Evolutionary conservation across 2,113 vertebrate species (phyloP).

Genomic region (Garra rufa): DNA sequence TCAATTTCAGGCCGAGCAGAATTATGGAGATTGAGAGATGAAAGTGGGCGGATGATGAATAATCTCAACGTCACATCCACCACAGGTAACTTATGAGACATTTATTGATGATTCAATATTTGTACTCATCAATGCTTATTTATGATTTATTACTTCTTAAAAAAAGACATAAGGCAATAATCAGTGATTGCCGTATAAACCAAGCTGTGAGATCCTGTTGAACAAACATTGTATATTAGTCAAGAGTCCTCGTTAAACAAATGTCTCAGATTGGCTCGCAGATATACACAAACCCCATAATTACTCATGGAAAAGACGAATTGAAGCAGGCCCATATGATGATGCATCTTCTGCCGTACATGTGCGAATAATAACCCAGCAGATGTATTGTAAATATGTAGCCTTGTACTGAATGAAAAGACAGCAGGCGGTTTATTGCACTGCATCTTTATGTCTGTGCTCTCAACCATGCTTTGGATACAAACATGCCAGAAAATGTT

Average conservation of each 20-base stretch:
- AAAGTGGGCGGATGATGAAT: conserved; percentile 23
- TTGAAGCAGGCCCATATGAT: conserved; percentile 21
- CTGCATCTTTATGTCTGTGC: conserved; percentile 19
- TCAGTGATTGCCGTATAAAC: conserved; percentile 2
- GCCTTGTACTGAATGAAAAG: conserved; percentile 48
- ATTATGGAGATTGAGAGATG: conserved; percentile 27
- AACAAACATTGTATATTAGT: conserved; percentile 35
- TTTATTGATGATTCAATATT: conserved; percentile 37
- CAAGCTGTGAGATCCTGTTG: conserved; percentile 32
- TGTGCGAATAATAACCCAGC: conserved; percentile 54
- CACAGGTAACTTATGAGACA: neutral
- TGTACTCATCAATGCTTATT: conserved; percentile 3
- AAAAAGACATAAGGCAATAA: conserved; percentile 1
- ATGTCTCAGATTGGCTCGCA: conserved; percentile 48
- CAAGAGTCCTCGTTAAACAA: conserved; percentile 51
- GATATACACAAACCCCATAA: conserved; percentile 52
- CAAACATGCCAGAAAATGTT: conserved; percentile 21
- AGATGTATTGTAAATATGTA: conserved; percentile 54
- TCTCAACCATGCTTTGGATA: conserved; percentile 37
- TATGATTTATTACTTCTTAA: neutral
- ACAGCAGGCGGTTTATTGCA: conserved; percentile 53
- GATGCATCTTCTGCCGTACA: conserved; percentile 49
- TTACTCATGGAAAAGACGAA: conserved; percentile 52
- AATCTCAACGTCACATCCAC: neutral
- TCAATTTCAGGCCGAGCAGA: neutral